Base-by-base conservation (phyloP, 2,113 vertebrate species). In the Neomonachus schauinslandi region DNA sequence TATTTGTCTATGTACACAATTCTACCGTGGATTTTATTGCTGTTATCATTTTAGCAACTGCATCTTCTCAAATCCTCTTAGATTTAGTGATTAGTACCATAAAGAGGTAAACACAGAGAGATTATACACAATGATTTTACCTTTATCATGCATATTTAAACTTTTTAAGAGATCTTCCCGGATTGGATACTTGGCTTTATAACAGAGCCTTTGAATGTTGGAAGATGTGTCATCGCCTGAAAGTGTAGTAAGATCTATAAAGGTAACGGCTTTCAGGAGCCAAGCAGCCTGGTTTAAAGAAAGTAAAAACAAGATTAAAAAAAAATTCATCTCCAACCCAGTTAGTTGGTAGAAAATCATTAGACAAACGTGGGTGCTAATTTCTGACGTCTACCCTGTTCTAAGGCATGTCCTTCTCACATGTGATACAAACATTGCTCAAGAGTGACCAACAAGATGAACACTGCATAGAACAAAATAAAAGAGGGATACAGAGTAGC, bases 171-270 rank as follows among this genome's bases (percentile, higher is more conserved):
- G 99, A 96, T 99, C 99, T 1, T 97, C 92, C 79, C 99, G 98
- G 94, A 99, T 98, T 0, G 99, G 99, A 97, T 99, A 99, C 49
- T 99, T 99, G 91, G 99, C 99, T 98, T 99, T 99, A 94, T 99
- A 98, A 88, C 99, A 99, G 84, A 99, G 98, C 16, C 99, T 99
- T 19, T 99, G 99, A 86, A 99, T 97, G 4, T 99, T 99, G 80
- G 99, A 99, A 7, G 99, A 98, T 0, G 99, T 99, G 72, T 99
- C 99, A 26, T 99, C 99, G 0, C 99, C 99, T 1, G 99, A 99
- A 53, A 99, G 99, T 0, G 99, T 99, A 5, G 99, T 99, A 96
- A 99, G 99, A 98, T 99, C 99, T 2, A 99, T 99, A 84, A 99
- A 99, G 3, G 99, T 99, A 77, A 99, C 99, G 2, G 99, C 99